Evolutionary conservation across 2,888 invertebrate genomes (phyloP), one percentile per base, ranked within the genome.

Genomic region (Neoaliturus tenellus): DNA sequence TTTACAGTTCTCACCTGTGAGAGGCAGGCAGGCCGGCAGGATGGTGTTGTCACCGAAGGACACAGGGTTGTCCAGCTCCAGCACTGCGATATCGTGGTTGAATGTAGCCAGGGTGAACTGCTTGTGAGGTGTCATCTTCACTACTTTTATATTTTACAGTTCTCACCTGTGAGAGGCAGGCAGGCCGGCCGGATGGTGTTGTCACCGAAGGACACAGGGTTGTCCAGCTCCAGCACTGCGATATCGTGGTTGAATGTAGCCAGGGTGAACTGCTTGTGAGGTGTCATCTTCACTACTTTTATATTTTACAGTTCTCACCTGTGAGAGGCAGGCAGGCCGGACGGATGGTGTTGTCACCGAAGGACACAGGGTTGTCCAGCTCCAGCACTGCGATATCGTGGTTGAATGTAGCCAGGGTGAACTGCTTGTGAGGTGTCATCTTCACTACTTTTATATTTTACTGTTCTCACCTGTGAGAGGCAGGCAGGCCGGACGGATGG

Each of bases 381-480:
- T 93, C 93, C 10, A 98, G 89, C 51, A 97, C 90, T 0, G 97
- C 97, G 84, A 97, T 96, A 88, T 97, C 97, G 88, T 97, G 96
- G 90, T 97, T 95, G 89, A 95, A 97, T 85, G 93, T 95, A 12
- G 93, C 91, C 1, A 93, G 92, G 88, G 95, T 95, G 90, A 97
- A 98, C n/a, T 93, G 92, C 31, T 93, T 92, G 88, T 96, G 96
- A 31, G 92, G 92, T 75, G 93, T 92, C 67, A 95, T 91, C 75
- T 91, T 91, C 0, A 90, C 89, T 8, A 95, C 93, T 86, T 90
- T 88, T n/a, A n/a, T n/a, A n/a, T n/a, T n/a, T n/a, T n/a, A n/a
- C n/a, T n/a, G n/a, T n/a, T n/a, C n/a, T n/a, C n/a, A n/a, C n/a
- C n/a, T n/a, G n/a, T n/a, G n/a, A n/a, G n/a, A n/a, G n/a, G n/a